phyloP scores from a whole-genome alignment of 2,888 invertebrate species.

The Myopa tessellatipennis region DNA sequence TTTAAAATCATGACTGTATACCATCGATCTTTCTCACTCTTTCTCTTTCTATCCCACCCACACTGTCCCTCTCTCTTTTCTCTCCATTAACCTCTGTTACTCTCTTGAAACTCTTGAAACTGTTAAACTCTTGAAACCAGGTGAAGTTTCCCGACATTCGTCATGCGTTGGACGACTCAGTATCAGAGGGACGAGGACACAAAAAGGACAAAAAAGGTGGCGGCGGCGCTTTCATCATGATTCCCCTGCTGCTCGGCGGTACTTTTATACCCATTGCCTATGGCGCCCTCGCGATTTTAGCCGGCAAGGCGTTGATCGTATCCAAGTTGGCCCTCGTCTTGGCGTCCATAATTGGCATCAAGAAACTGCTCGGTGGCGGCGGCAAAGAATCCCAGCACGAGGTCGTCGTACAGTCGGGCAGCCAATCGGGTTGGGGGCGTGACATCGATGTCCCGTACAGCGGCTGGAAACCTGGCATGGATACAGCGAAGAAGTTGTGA shows the following conservation, averaged over 20 bases:
- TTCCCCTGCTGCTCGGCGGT: slow-evolving; percentile 83
- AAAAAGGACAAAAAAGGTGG: slow-evolving; percentile 75
- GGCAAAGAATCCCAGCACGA: slow-evolving; percentile 76
- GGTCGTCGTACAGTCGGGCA: slow-evolving; percentile 77
- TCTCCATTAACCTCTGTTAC: background rate
- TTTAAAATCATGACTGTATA: too few relatives aligned
- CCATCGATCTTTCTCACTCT: too few relatives aligned
- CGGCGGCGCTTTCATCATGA: slow-evolving; percentile 77
- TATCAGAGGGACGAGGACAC: slow-evolving; percentile 73
- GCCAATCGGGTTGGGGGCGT: slow-evolving; percentile 81
- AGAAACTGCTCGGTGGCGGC: slow-evolving; percentile 79
- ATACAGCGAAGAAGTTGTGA: slow-evolving; percentile 57
- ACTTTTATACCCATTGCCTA: slow-evolving; percentile 85
- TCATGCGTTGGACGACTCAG: slow-evolving; percentile 74
- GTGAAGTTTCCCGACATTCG: slow-evolving; percentile 80
- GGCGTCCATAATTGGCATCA: slow-evolving; percentile 86
- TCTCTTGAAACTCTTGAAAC: too few relatives aligned
- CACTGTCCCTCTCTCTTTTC: background rate
- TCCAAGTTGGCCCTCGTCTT: slow-evolving; percentile 85
- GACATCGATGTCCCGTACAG: slow-evolving; percentile 75
- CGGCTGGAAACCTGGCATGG: slow-evolving; percentile 68
- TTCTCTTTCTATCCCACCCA: too few relatives aligned
- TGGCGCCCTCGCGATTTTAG: slow-evolving; percentile 83
- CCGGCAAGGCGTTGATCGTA: slow-evolving; percentile 87
- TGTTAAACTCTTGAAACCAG: slow-evolving; percentile 65